phyloP scores from a whole-genome alignment of 1,140 invertebrate species.

The Nasonia giraulti region DNA sequence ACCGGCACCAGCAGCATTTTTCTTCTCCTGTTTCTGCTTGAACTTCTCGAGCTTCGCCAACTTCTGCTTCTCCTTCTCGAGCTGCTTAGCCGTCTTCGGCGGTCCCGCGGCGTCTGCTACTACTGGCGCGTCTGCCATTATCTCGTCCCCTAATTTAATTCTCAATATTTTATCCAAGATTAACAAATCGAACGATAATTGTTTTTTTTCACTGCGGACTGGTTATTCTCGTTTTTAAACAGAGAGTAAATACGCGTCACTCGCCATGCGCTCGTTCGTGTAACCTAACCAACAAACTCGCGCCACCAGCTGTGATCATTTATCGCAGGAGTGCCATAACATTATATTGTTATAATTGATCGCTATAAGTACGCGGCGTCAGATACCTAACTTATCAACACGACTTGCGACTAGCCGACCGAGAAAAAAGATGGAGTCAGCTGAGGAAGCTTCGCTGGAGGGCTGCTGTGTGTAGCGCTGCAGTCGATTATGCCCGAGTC shows the following conservation, averaged over 20 bases:
- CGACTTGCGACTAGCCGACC: too few species aligned
- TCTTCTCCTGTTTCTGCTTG: slow-evolving; percentile 92
- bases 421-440: too few species aligned
- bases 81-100: slow-evolving; percentile 89
- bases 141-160: background rate
- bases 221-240: background rate
- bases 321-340: too few species aligned
- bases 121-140: slow-evolving; percentile 3
- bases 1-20: slow-evolving; percentile 73
- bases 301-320: too few species aligned
- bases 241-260: background rate
- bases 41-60: slow-evolving; percentile 93
- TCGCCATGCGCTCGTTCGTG: background rate
- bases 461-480: too few species aligned
- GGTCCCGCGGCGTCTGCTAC: slow-evolving; percentile 62
- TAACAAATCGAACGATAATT: background rate
- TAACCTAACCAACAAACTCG: slow-evolving; percentile 6
- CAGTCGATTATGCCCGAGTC: too few species aligned
- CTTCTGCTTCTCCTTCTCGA: slow-evolving; percentile 93
- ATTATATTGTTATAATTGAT: too few species aligned
- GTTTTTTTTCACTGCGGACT: background rate
- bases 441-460: too few species aligned
- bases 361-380: too few species aligned
- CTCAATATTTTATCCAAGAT: background rate
- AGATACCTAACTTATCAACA: too few species aligned